phyloP scores from a whole-genome alignment of 2,113 vertebrate genomes.

The Toxotes jaculatrix region DNA sequence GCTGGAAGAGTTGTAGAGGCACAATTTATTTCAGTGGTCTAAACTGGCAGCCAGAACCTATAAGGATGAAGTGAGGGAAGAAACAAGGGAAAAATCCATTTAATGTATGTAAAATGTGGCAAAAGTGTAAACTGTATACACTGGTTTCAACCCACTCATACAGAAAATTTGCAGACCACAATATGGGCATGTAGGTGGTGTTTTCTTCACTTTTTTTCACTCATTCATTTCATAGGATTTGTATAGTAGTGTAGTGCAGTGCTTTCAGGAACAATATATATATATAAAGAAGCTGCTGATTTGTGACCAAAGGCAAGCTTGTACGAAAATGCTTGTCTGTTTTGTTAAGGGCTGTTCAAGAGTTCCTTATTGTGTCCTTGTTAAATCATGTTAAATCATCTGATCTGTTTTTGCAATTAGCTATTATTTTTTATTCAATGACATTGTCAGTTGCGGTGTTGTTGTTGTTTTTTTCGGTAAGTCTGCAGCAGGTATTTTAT shows the following conservation, averaged over 20 bases:
- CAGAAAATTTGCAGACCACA: conserved; percentile 1
- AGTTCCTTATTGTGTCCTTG: neutral
- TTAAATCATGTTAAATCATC: neutral
- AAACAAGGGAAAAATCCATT: neutral
- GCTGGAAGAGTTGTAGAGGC: neutral
- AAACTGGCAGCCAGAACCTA: neutral
- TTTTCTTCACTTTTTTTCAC: neutral
- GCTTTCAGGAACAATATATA: neutral
- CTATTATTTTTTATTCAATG: neutral
- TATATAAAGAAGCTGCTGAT: neutral
- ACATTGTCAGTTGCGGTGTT: neutral
- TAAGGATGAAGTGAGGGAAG: neutral
- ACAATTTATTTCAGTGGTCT: neutral
- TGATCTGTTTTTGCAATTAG: neutral
- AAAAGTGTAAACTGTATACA: neutral
- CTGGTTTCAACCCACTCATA: neutral
- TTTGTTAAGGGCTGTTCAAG: neutral
- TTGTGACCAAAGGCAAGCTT: neutral
- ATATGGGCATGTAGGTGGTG: neutral
- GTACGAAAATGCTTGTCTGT: neutral
- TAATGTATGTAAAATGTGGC: neutral
- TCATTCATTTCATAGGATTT: neutral
- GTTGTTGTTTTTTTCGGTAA: neutral
- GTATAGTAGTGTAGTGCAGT: neutral
- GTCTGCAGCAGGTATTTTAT: neutral